These are phyloP conservation scores for Scleropages formosus DNA, from an alignment of 2,797 vertebrate species.

Conservation along the genomic window DNA sequence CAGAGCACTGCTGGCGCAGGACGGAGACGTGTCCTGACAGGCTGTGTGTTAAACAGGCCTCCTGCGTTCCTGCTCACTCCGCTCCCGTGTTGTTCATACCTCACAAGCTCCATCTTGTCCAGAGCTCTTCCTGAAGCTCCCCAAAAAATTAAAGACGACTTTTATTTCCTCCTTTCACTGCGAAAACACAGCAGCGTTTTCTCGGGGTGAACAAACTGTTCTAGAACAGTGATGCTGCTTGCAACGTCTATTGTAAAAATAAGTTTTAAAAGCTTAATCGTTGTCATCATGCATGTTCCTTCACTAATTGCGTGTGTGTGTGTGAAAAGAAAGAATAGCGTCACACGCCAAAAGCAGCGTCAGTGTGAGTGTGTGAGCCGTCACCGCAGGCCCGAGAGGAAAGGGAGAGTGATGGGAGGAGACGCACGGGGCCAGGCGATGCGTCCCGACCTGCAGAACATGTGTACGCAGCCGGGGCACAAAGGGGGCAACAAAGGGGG, in stretches of 20 bases:
- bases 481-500: no score
- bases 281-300: no score
- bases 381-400: no score
- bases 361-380: no score
- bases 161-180: constrained; percentile 42
- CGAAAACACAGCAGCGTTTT: constrained; percentile 52
- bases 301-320: not conserved
- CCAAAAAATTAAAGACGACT: constrained; percentile 51
- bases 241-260: not conserved
- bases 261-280: no score
- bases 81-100: constrained; percentile 97
- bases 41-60: constrained; percentile 81
- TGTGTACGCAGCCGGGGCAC: not conserved
- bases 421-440: constrained; percentile 7
- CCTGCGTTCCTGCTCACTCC: constrained; percentile 83
- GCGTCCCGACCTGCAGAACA: not conserved
- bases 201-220: not conserved
- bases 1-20: constrained; percentile 4
- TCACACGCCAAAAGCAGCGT: not conserved
- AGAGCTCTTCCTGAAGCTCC: constrained; percentile 68
- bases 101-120: constrained; percentile 93
- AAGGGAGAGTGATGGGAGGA: not conserved
- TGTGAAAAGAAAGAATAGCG: not conserved
- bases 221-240: not conserved
- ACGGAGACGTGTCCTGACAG: constrained; percentile 70